Percentiles rank a stretch among this genome's conserved stretches.
Conservation (phyloP, 2,113 vertebrate species). For the Stegastes partitus region DNA sequence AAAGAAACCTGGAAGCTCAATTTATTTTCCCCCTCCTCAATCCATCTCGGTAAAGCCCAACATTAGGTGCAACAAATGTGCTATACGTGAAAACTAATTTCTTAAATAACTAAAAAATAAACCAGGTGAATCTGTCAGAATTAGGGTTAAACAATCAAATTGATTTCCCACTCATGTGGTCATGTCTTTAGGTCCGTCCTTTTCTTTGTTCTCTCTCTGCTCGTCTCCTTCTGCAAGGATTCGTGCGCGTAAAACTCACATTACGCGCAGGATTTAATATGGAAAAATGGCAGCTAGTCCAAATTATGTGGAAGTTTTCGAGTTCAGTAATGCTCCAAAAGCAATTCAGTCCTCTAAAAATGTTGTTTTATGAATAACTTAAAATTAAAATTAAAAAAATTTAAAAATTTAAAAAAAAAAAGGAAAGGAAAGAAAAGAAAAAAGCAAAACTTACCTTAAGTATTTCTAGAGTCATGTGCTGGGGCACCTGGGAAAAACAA, state of each 20-base stretch:
- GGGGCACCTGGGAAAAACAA: conserved; percentile 28
- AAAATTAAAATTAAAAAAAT: too few species aligned
- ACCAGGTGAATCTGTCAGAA: background rate
- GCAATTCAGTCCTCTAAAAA: background rate
- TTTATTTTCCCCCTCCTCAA: too few species aligned
- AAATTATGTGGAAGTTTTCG: background rate
- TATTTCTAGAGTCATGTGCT: conserved; percentile 64
- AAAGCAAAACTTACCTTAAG: conserved; percentile 59
- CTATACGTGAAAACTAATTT: background rate
- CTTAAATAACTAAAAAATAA: background rate
- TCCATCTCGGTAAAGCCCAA: too few species aligned
- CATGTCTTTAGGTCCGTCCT: background rate
- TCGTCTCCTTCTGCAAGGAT: background rate
- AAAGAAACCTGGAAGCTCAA: background rate
- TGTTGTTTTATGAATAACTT: background rate
- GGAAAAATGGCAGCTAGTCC: background rate
- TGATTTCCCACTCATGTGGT: fast-evolving
- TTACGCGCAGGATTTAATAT: conserved; percentile 42
- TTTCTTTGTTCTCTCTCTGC: background rate
- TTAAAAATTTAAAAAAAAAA: too few species aligned
- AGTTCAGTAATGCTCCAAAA: background rate
- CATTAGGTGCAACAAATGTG: background rate
- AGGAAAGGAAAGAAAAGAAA: too few species aligned
- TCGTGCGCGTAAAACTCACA: conserved; percentile 48
- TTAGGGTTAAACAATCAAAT: background rate